A percentile compares a stretch with the other conserved stretches of the same genome.
These are phyloP conservation scores for Phylloscopus trochiloides DNA, from an alignment of 2,113 vertebrate species.

Conservation along the genomic window DNA sequence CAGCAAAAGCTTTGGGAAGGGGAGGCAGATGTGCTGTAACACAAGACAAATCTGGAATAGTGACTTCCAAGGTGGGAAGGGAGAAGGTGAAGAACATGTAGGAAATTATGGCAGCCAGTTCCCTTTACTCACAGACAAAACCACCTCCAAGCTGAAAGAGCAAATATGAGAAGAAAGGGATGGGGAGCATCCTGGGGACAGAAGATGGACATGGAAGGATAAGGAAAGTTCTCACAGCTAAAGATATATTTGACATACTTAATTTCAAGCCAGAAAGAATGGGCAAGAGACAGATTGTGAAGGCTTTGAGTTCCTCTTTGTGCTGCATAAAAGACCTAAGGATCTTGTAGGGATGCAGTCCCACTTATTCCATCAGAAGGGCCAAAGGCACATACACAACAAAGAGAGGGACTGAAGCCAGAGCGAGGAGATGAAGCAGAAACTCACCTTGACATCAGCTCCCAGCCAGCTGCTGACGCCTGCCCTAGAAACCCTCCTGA, in stretches of 20 bases:
- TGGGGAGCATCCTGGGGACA: neutral
- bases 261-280: neutral
- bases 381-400: neutral
- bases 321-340: neutral
- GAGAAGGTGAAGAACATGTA: neutral
- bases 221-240: neutral
- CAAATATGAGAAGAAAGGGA: neutral
- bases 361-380: neutral
- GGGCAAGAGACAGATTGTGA: neutral
- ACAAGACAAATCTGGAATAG: neutral
- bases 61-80: neutral
- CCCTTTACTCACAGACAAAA: neutral
- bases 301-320: neutral
- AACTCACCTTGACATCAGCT: slow-evolving; percentile 42
- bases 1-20: neutral
- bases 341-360: neutral
- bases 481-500: neutral
- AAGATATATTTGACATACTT: neutral
- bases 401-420: neutral
- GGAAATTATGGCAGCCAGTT: neutral
- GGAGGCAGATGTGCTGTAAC: neutral
- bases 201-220: neutral
- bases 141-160: neutral
- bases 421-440: neutral
- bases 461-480: neutral